Base-by-base conservation (phyloP, 2,888 invertebrate genomes). In the Phrixothrix hirtus region DNA sequence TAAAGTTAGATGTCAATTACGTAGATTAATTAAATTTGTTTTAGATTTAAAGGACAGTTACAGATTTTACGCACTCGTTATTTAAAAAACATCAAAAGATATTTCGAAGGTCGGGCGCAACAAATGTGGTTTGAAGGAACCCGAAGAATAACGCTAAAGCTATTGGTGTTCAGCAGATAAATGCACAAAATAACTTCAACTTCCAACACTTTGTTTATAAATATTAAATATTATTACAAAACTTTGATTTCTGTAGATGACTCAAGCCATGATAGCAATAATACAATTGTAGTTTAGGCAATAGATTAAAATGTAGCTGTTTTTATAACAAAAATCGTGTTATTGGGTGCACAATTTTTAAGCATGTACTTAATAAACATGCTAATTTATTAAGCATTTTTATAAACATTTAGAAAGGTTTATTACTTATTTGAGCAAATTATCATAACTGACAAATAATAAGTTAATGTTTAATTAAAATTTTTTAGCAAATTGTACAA, bases 251-350 rank as follows among this genome's bases (percentile, higher is more conserved):
- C 25, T n/a, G 15, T 49, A 49, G 54, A 30, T 43, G 39, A 46
- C 68, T 70, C 69, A 71, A 68, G 71, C 69, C 70, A 71, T 63
- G 64, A 72, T 72, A 73, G 73, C 73, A 73, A 73, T 73, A 73
- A 73, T 67, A 61, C 61, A 59, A 45, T 57, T 45, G 48, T 44
- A 47, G 36, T 44, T 29, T 52, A 57, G 53, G 41, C 46, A 47
- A 52, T 52, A 52, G 49, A 43, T 36, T 55, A 50, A 51, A 38
- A 35, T 36, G 52, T 59, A 59, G 52, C 48, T 53, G 57, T 59
- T 59, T 59, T 59, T 59, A 59, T 52, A 56, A 55, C 48, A 48
- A 49, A 49, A 45, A 43, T 49, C 54, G 35, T 55, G 49, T 55
- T 49, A 49, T 49, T 49, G 38, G 39, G 48, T 45, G 54, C 54